Percentiles rank a stretch among this genome's conserved stretches.
Evolutionary conservation across 2,888 invertebrate species (phyloP).

Genomic region (Auanema freiburgensis): DNA sequence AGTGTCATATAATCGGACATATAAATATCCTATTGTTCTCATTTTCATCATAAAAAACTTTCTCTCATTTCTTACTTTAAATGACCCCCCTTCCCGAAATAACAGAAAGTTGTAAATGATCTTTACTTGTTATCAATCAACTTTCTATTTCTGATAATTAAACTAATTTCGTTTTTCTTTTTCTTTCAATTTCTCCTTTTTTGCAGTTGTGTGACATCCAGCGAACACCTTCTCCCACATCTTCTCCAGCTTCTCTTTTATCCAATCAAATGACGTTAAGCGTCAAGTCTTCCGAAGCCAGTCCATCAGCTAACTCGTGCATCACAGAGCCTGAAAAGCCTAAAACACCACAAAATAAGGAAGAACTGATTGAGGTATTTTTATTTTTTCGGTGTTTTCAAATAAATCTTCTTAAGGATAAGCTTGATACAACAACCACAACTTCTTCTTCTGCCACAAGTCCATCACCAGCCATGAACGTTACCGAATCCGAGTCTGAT

Average conservation of each 20-base stretch:
- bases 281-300: slow-evolving; percentile 8
- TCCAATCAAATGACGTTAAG: slow-evolving; percentile 10
- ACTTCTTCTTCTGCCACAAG: not conserved
- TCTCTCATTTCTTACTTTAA: too few species aligned
- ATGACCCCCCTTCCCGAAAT: not conserved
- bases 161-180: too few species aligned
- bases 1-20: too few species aligned
- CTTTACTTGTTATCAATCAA: not conserved
- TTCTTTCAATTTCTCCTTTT: not conserved
- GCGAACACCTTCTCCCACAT: slow-evolving; percentile 11
- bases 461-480: slow-evolving; percentile 1
- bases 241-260: slow-evolving; percentile 17
- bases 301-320: slow-evolving; percentile 10
- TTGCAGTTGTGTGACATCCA: slow-evolving; percentile 5
- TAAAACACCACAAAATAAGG: not conserved
- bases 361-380: slow-evolving; percentile 12
- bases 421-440: slow-evolving; percentile 4
- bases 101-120: not conserved
- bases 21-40: too few species aligned
- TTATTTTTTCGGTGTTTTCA: too few species aligned
- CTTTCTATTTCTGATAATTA: too few species aligned
- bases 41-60: too few species aligned
- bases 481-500: not conserved
- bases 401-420: slow-evolving; percentile 4
- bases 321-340: slow-evolving; percentile 8